Base-by-base conservation (phyloP, 2,797 vertebrate genomes). In the Aselliscus stoliczkanus region DNA sequence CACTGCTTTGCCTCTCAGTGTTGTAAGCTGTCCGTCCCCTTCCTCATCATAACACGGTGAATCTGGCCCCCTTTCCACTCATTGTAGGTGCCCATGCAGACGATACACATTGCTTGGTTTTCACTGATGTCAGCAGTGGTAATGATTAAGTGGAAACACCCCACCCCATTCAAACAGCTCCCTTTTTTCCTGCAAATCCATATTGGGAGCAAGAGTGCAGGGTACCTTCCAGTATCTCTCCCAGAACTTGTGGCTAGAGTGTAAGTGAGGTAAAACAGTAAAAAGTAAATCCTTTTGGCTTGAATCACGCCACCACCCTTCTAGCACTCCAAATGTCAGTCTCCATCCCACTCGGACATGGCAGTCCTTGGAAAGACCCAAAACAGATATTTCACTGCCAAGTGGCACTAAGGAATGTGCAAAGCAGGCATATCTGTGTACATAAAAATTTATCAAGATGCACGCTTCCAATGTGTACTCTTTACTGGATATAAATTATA, bases 101-200 rank as follows among this genome's bases (percentile, higher is more conserved):
- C 0, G 3, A 31, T 18, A 25, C 0, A 0, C 62, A 62, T 34
- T 25, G 3, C 79, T 82, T 82, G 67, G 14, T 96, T 96, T 95
- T 84, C 88, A 85, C 27, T 77, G 90, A 80, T 92, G 95, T 96
- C 95, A 94, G 95, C 93, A 90, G 60, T 47, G 93, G 82, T 96
- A 96, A 96, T 97, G 94, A 95, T 96, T 97, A 96, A 96, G 94
- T 72, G 91, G 81, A 93, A 95, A 93, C 93, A 72, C 88, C 37
- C 85, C 81, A 34, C 69, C 75, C 75, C 82, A 42, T 72, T 94
- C 95, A 88, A 27, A 56, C 0, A 8, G 31, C 92, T 93, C 39
- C 10, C 72, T 62, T 54, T 77, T 25, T 20, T 75, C 77, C 77
- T 34, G 62, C 67, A 7, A 37, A 42, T 37, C 79, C 34, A 34